phyloP scores from a whole-genome alignment of 2,797 vertebrate genomes.

The Platalea minor region DNA sequence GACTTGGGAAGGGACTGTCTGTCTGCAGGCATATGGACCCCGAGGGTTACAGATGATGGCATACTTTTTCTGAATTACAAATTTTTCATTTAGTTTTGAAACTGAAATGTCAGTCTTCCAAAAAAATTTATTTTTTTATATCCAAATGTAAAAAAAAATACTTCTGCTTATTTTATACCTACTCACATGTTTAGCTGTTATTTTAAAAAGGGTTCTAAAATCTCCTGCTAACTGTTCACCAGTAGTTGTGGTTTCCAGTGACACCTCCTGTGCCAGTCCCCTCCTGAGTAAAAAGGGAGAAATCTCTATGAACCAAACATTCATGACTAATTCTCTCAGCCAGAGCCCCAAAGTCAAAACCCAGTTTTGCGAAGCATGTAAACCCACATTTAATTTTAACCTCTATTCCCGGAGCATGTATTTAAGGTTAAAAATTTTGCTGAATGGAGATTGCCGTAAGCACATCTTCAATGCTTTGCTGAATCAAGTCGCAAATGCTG shows the following conservation, averaged over 20 bases:
- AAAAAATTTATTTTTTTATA: neutral
- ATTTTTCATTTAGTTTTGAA: constrained; percentile 6
- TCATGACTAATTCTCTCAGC: neutral
- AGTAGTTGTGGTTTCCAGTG: neutral
- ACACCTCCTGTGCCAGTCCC: neutral
- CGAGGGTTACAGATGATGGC: neutral
- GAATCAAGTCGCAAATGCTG: neutral
- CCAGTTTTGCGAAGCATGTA: neutral
- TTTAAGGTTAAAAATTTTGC: neutral
- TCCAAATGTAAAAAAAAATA: neutral
- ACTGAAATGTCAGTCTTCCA: neutral
- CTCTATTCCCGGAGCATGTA: neutral
- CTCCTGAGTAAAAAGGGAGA: neutral
- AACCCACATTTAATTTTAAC: neutral
- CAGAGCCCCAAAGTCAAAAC: neutral
- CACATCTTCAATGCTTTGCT: neutral
- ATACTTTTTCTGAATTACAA: neutral
- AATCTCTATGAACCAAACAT: neutral
- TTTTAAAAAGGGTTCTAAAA: neutral
- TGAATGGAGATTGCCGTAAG: neutral
- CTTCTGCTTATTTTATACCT: neutral
- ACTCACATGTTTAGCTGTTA: neutral
- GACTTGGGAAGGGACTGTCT: neutral
- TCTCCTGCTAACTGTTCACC: neutral
- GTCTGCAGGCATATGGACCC: neutral